Evolutionary conservation across 2,797 vertebrate species (phyloP), one percentile per base, ranked within the genome.

Genomic region (Eulemur albifrons): DNA sequence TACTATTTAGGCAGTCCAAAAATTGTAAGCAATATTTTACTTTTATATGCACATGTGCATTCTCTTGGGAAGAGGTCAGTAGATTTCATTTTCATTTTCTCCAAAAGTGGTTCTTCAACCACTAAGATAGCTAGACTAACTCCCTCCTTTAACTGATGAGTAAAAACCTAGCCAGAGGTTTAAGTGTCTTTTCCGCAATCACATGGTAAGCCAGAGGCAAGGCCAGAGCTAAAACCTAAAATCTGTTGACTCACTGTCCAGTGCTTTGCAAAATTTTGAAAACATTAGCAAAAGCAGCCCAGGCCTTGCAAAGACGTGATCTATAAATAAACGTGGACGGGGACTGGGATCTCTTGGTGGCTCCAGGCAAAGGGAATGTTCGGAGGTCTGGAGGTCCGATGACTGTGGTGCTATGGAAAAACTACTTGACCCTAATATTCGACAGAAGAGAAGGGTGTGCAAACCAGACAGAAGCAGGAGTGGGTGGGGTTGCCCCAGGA

Each of bases 211-310:
- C 27, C 8, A 54, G 81, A 61, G 10, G 38, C 43, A 92, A 88
- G 43, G 75, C 25, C 38, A 82, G 57, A 72, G 59, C 18, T 77
- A 48, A 93, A 95, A 57, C 18, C 43, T 27, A 21, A 54, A 90
- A 87, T 67, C 40, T 45, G n/a, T 17, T 61, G 87, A 61, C 27
- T 73, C 52, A 30, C 59, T 50, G 59, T 45, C 23, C 32, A n/a
- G 70, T 27, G 76, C 48, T 96, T 96, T 59, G 77, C 30, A 48
- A 90, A 63, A 57, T 84, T 83, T 79, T 65, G 54, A 57, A 67
- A 90, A 84, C 57, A 57, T 54, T 25, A 65, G 30, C 25, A n/a
- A 90, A 87, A 88, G 83, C 8, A 81, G 48, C 12, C 54, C 23
- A 17, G 18, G 45, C 27, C 52, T 69, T 52, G 69, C 35, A 75